Evolutionary conservation across 2,888 invertebrate species (phyloP).

Genomic region (Lottia scabra): DNA sequence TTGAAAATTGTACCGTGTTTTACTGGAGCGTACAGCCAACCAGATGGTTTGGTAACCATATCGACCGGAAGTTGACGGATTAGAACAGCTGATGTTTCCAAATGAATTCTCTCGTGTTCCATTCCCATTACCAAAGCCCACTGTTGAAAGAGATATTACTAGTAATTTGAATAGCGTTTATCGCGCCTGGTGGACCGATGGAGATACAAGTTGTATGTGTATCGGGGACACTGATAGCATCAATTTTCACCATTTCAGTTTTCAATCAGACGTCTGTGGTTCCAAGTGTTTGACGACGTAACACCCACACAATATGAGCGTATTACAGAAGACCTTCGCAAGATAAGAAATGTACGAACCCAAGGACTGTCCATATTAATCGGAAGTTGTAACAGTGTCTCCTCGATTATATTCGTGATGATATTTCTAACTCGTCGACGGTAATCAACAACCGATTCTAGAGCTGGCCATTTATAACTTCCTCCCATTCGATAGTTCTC

Average conservation of each 20-base stretch:
- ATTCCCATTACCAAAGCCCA: slow-evolving; percentile 68
- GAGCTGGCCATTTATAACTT: slow-evolving; percentile 61
- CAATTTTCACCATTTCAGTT: no score
- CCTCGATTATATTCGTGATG: slow-evolving; percentile 59
- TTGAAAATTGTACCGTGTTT: slow-evolving; percentile 39
- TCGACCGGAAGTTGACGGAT: slow-evolving; percentile 64
- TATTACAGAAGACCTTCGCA: no score
- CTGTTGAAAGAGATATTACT: slow-evolving; percentile 40
- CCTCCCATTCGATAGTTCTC: slow-evolving; percentile 67
- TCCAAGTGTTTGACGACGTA: no score
- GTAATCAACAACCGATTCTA: slow-evolving; percentile 59
- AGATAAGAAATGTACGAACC: slow-evolving; percentile 44
- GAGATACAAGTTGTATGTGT: no score
- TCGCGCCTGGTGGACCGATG: no score
- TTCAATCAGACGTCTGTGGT: no score
- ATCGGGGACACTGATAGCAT: no score
- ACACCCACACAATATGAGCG: no score
- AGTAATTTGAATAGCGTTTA: not conserved
- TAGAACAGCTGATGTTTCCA: slow-evolving; percentile 67
- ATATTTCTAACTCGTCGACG: slow-evolving; percentile 54
- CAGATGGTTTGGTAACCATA: slow-evolving; percentile 55
- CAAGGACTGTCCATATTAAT: slow-evolving; percentile 63
- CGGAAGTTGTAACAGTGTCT: slow-evolving; percentile 60
- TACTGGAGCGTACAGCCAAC: slow-evolving; percentile 61
- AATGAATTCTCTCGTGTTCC: slow-evolving; percentile 67